Percentiles rank a stretch among this genome's conserved stretches.
Evolutionary conservation across 2,113 vertebrate genomes (phyloP).

Genomic region (Hypanus sabinus): DNA sequence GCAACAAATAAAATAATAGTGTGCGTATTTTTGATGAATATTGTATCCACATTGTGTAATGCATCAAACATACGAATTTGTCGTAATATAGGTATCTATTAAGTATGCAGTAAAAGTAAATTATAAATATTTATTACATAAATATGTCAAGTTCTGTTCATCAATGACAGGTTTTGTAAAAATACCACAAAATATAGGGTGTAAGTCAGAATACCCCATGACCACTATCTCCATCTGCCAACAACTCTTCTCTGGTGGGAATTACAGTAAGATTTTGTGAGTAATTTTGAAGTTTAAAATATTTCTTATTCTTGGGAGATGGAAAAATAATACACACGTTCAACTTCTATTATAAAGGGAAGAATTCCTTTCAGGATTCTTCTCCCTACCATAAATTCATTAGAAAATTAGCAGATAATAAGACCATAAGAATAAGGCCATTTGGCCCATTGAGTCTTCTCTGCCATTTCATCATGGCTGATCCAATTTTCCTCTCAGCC

Average conservation of each 20-base stretch:
- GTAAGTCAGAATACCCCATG: background rate
- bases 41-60: background rate
- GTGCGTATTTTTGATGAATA: background rate
- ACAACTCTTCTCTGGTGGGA: background rate
- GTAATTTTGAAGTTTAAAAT: background rate
- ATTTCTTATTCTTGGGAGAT: too few species aligned
- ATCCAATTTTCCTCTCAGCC: too few species aligned
- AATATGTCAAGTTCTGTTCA: background rate
- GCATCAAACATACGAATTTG: background rate
- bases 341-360: background rate
- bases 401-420: too few species aligned
- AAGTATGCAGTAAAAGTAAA: background rate
- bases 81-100: background rate
- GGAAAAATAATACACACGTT: background rate
- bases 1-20: background rate
- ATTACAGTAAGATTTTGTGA: background rate
- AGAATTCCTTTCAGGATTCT: background rate
- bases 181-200: background rate
- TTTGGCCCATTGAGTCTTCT: too few species aligned
- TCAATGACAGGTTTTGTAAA: background rate
- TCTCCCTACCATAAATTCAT: too few species aligned
- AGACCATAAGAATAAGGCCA: too few species aligned
- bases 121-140: background rate
- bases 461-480: too few species aligned
- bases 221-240: background rate